phyloP scores from a whole-genome alignment of 2,797 vertebrate species.

The Alosa sapidissima region DNA sequence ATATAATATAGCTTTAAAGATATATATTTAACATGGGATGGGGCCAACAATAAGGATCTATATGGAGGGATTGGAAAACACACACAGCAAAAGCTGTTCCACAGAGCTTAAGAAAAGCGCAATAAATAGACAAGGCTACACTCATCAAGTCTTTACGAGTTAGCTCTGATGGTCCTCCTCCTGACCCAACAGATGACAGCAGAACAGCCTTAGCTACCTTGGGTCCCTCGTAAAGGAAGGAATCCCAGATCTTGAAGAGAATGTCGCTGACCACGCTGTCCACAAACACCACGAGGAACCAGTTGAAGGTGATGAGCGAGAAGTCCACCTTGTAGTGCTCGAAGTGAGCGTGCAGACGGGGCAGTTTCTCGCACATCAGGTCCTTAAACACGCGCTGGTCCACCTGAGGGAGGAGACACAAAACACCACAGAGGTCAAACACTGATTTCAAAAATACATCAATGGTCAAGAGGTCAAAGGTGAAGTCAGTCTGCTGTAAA shows the following conservation, averaged over 20 bases:
- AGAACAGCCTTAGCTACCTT: constrained; percentile 75
- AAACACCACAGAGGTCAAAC: neutral
- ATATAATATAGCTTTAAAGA: no score
- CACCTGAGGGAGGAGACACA: constrained; percentile 72
- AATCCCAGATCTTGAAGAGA: constrained; percentile 98
- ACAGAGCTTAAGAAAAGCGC: constrained; percentile 30
- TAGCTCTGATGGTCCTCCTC: neutral
- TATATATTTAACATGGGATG: neutral
- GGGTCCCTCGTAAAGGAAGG: constrained; percentile 95
- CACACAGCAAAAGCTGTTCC: neutral
- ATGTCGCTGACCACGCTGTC: constrained; percentile 95
- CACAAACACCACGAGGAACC: constrained; percentile 98
- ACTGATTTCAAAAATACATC: neutral
- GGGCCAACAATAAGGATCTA: neutral
- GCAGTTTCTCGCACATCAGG: constrained; percentile 93
- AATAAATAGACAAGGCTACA: neutral
- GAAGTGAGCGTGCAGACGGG: constrained; percentile 89
- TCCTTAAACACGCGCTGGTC: constrained; percentile 98
- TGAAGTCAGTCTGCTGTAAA: neutral
- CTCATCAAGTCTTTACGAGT: neutral
- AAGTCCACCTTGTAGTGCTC: constrained; percentile 93
- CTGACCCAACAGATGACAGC: neutral
- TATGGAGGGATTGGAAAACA: neutral
- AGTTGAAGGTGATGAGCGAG: constrained; percentile 98
- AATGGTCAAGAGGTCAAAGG: neutral